Evolutionary conservation across 2,797 vertebrate genomes (phyloP), one percentile per base, ranked within the genome.

Genomic region (Sorex maritimensis): DNA sequence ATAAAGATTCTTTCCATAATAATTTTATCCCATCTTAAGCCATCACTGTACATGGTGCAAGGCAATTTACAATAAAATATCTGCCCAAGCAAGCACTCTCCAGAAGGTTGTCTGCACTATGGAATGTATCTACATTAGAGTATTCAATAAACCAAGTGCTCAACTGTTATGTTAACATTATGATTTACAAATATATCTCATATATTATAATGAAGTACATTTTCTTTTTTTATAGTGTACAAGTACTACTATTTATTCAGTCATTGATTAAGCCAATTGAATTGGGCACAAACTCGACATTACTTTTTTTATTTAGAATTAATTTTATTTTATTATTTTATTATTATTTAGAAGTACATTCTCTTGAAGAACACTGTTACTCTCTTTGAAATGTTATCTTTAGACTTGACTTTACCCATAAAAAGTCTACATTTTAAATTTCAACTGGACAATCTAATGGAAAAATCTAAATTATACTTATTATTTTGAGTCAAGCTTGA

Each of bases 401-500:
- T 44, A 67, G 2, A 49, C 5, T 5, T 79, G 23, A 65, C 0
- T 2, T 4, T 80, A 2, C 15, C 1, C 1, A 41, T 19, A 6
- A 49, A 49, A 80, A 10, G 69, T 67, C 49, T 44, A 49, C 74
- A 14, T 4, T 65, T 90, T 77, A 61, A 21, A 77, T 78, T 77
- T n/a, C 3, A 38, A 55, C 4, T 46, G 5, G 0, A 5, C 63
- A 44, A 77, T 87, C 90, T 44, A 80, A 8, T 75, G 24, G 4
- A 17, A 73, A 84, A 80, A 52, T 1, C 6, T 15, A 12, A 81
- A 23, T 7, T 11, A 44, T 61, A 71, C 52, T 73, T 87, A 67
- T 68, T 73, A 89, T 46, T 91, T 83, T n/a, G 13, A 5, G n/a
- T 74, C 67, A 67, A 87, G 23, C 15, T 61, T 83, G 44, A 82